These are phyloP conservation scores for Hypocryptadius cinnamomeus DNA, from an alignment of 2,113 vertebrate genomes.

Conservation along the genomic window DNA sequence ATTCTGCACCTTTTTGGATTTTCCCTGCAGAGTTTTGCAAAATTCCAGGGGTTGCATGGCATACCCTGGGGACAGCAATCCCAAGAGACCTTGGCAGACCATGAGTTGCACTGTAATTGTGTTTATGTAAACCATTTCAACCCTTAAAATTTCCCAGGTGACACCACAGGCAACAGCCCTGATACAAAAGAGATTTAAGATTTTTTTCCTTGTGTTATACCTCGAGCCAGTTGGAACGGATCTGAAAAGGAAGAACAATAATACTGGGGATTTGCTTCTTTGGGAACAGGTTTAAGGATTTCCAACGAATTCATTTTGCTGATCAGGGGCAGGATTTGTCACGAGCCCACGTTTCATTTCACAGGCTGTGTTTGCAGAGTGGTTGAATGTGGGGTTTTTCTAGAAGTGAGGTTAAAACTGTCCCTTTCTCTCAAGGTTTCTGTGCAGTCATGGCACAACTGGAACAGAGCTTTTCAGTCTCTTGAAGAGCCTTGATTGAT, in stretches of 20 bases:
- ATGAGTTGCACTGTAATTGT: neutral
- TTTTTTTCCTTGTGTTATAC: neutral
- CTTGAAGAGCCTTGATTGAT: neutral
- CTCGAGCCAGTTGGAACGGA: neutral
- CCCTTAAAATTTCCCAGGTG: neutral
- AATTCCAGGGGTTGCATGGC: neutral
- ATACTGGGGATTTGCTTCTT: neutral
- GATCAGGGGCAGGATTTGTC: neutral
- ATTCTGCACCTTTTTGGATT: neutral
- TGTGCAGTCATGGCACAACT: neutral
- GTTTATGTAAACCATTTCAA: neutral
- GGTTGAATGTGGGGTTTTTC: neutral
- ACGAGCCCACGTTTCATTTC: rapidly evolving
- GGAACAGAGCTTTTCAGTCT: neutral
- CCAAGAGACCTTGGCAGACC: neutral
- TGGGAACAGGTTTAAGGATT: neutral
- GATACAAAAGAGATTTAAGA: neutral
- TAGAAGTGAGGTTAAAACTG: neutral
- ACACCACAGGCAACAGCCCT: neutral
- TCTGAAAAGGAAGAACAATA: neutral
- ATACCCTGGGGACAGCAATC: neutral
- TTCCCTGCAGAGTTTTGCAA: neutral
- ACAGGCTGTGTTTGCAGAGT: rapidly evolving
- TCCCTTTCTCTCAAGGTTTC: neutral
- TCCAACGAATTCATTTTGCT: neutral